Evolutionary conservation across 2,113 vertebrate genomes (phyloP), one percentile per base, ranked within the genome.

Genomic region (Xiphophorus maculatus): DNA sequence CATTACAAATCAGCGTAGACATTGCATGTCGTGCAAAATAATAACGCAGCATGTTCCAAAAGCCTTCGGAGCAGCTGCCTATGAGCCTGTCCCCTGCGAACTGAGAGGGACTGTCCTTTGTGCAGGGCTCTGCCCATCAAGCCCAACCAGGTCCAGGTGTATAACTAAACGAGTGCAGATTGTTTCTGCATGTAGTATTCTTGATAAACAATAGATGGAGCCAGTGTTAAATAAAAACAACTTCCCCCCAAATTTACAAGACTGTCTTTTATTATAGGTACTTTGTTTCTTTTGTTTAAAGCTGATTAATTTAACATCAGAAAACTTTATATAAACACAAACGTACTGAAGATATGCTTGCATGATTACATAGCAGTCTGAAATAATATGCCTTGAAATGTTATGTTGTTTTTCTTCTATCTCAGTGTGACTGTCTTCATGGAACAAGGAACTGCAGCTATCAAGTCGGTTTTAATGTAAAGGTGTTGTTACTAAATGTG

Each of bases 401-500:
- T n/a, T n/a, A 10, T 58, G 2, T 65, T 51, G 77, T 30, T 70
- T 61, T 65, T 13, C 3, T 88, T 42, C 78, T 32, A 76, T 82
- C 10, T 27, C 69, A 90, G 83, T 66, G 77, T 84, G 77, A 68
- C 69, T 77, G 32, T 66, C 74, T 90, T 81, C 86, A 94, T 93
- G 94, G 89, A 86, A 90, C 83, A 72, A 74, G 77, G 66, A 60
- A 67, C 37, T 12, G 79, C 66, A 74, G 4, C 73, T 68, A 82
- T 71, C 73, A 67, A 65, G 12, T 76, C 75, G 77, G 79, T 80
- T 91, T 91, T 84, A 88, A 90, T 85, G 79, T 92, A 84, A 85
- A 81, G 74, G 64, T 82, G 87, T 86, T 89, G 64, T 77, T 88
- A 83, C 89, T 94, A 91, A 91, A 95, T 95, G 94, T 94, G 90